Conservation (phyloP, 2,113 vertebrate species). For the Cyanocitta stelleri region DNA sequence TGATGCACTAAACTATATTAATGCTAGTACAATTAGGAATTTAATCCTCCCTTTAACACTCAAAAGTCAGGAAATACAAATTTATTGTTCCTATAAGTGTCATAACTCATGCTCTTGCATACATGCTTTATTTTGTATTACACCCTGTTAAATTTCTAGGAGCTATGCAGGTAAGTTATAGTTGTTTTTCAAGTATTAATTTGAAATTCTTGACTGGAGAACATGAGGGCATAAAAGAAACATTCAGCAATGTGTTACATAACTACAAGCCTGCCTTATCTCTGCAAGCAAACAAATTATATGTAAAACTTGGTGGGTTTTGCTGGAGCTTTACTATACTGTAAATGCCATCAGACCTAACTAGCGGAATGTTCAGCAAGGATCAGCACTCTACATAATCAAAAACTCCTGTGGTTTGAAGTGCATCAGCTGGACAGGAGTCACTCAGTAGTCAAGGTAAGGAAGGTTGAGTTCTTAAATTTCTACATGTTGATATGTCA, state of each 20-base stretch:
- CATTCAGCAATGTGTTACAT: not conserved
- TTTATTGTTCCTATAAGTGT: conserved; percentile 7
- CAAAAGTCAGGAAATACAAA: conserved; percentile 41
- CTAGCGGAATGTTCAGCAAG: not conserved
- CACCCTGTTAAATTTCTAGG: conserved; percentile 44
- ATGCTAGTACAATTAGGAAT: not conserved
- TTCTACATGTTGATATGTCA: not conserved
- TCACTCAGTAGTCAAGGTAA: not conserved
- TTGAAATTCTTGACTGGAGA: not conserved
- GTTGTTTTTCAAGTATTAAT: conserved; percentile 45
- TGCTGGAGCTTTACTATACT: not conserved
- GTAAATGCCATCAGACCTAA: not conserved
- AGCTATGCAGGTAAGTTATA: not conserved
- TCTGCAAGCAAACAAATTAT: not conserved
- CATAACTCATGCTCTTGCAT: conserved; percentile 3
- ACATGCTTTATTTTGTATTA: conserved; percentile 37
- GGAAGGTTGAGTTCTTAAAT: not conserved
- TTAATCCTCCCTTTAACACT: not conserved
- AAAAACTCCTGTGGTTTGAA: not conserved
- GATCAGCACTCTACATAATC: not conserved
- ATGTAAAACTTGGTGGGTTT: not conserved
- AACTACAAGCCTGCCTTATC: not conserved
- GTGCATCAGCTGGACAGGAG: not conserved
- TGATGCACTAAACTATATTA: not conserved
- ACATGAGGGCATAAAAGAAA: not conserved